Evolutionary conservation across 2,888 invertebrate genomes (phyloP).

Genomic region (Myopa tessellatipennis): DNA sequence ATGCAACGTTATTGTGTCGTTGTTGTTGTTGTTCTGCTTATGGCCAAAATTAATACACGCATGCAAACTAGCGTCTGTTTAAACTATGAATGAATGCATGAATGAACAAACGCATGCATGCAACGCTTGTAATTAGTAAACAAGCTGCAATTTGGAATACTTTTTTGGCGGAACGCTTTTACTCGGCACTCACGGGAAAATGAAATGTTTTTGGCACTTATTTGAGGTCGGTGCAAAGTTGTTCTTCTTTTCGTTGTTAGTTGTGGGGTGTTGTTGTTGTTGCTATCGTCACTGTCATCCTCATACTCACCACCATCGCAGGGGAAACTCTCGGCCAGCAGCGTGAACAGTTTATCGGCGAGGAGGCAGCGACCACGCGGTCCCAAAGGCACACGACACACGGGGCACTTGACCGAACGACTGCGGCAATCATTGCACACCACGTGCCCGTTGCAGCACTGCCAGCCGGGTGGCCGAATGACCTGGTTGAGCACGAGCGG

Average conservation of each 20-base stretch:
- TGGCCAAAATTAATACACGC: too few relatives aligned
- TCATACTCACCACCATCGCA: conserved; percentile 63
- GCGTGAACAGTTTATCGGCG: conserved; percentile 69
- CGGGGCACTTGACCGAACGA: conserved; percentile 68
- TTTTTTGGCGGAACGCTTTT: too few relatives aligned
- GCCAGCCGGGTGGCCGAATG: conserved; percentile 68
- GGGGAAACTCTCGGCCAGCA: conserved; percentile 67
- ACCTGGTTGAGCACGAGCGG: conserved; percentile 54
- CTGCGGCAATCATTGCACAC: conserved; percentile 69
- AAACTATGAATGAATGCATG: too few relatives aligned
- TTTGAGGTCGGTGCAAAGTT: not conserved
- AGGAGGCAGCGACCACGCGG: conserved; percentile 69
- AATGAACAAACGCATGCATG: too few relatives aligned
- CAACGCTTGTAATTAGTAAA: too few relatives aligned
- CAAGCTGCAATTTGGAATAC: too few relatives aligned
- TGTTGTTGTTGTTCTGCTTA: too few relatives aligned
- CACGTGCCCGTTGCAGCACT: conserved; percentile 70
- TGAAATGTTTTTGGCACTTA: too few relatives aligned
- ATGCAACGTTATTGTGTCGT: too few relatives aligned
- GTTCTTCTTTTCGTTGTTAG: not conserved
- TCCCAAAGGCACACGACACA: conserved; percentile 68
- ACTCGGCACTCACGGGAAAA: too few relatives aligned
- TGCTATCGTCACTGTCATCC: not conserved
- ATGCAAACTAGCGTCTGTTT: too few relatives aligned
- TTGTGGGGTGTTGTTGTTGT: not conserved